phyloP scores from a whole-genome alignment of 2,797 vertebrate genomes.

The Sus cebifrons region DNA sequence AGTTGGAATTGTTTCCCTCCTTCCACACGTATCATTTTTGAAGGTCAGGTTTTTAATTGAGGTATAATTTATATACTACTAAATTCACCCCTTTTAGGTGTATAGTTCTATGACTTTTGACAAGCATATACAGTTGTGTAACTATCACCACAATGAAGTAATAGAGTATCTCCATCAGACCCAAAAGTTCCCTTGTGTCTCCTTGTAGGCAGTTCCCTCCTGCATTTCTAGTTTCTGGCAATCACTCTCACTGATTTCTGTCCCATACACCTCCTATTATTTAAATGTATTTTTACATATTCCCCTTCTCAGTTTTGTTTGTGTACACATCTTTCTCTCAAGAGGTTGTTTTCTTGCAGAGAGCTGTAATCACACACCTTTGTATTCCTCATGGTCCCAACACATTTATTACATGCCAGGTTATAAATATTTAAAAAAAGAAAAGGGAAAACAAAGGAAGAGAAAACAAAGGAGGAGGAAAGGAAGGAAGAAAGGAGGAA shows the following conservation, averaged over 20 bases:
- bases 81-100: not conserved
- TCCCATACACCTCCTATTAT: not conserved
- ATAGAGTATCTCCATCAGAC: not conserved
- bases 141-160: constrained; percentile 24
- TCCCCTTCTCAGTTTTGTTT: not conserved
- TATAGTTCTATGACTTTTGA: constrained; percentile 27
- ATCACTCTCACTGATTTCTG: not conserved
- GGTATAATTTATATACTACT: constrained; percentile 20
- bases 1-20: constrained; percentile 22
- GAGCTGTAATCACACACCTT: constrained; percentile 1
- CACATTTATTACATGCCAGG: constrained; percentile 16
- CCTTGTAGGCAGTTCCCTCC: not conserved
- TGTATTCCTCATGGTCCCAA: constrained; percentile 50
- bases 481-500: not conserved
- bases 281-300: constrained; percentile 55
- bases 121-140: not conserved
- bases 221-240: not conserved
- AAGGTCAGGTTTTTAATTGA: not conserved
- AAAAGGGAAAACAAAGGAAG: not conserved
- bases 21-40: not conserved
- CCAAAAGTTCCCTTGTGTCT: not conserved
- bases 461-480: not conserved
- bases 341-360: constrained; percentile 15
- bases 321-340: not conserved
- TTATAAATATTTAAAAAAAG: constrained; percentile 58